Base-by-base conservation (phyloP, 2,113 vertebrate genomes). In the Nycticryphes semicollaris region DNA sequence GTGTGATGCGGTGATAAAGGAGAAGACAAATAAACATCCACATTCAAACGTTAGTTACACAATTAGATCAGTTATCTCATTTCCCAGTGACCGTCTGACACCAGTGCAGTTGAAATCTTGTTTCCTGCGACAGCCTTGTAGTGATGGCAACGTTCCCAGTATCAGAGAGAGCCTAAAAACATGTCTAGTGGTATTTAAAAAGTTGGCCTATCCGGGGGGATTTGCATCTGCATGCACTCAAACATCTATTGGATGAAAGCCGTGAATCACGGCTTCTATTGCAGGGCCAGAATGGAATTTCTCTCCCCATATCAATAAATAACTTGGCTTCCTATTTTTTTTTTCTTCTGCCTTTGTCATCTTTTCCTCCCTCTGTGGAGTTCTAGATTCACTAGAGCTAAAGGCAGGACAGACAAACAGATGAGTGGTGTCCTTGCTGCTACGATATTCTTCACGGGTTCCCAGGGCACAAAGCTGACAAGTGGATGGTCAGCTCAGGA, bases 151-250 rank as follows among this genome's bases (percentile, higher is more conserved):
- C 63, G 63, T 80, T 94, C 93, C 85, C 85, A 84, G 63, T 83
- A 84, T 75, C 67, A 76, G 72, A 93, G 59, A 90, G 60, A 45
- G 73, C 60, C 73, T 60, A 51, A 82, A 87, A 91, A 27, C 91
- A 64, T 4, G 35, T 91, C 64, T 70, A 81, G 64, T 60, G 60
- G 47, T 89, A 92, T 91, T 87, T 70, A 68, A 89, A 89, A 64
- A 21, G 73, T 63, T 97, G 93, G 84, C 78, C 72, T 80, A 22
- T 78, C 69, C 9, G 3, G 63, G 27, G 45, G 72, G 75, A 80
- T 80, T 85, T 91, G 85, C 79, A 93, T 93, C 91, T 96, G 91
- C 53, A 41, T 54, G 63, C 85, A 81, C 35, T 95, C 93, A 87
- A 82, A 2, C 37, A 81, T 91, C 93, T 87, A 41, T 4, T 75